phyloP scores from a whole-genome alignment of 2,888 invertebrate species.

The Drepanosiphum platanoidis region DNA sequence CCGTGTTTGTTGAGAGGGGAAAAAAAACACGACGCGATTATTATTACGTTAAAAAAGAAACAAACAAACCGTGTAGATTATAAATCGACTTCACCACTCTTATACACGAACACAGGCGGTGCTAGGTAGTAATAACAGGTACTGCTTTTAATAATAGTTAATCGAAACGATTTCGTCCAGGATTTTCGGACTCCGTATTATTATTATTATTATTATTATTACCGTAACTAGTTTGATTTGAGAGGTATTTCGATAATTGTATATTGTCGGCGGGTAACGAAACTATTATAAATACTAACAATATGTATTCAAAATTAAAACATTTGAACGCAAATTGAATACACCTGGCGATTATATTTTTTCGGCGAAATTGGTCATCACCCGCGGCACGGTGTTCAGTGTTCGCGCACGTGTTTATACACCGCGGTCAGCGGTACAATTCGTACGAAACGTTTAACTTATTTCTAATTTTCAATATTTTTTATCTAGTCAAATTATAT shows the following conservation, averaged over 20 bases:
- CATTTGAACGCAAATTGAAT: not conserved
- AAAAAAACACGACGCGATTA: not conserved
- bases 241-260: not conserved
- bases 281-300: not conserved
- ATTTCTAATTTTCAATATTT: not conserved
- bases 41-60: not conserved
- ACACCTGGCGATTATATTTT: slow-evolving; percentile 13
- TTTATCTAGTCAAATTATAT: no score
- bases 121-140: not conserved
- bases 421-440: not conserved
- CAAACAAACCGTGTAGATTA: not conserved
- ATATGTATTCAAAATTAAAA: not conserved
- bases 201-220: not conserved
- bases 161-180: not conserved
- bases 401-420: not conserved
- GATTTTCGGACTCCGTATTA: not conserved
- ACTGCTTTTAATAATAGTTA: not conserved
- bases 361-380: not conserved
- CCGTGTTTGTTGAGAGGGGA: not conserved
- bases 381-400: not conserved
- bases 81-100: not conserved
- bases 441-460: not conserved
- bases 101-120: no score
- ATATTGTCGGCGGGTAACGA: not conserved
- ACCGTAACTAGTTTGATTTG: not conserved